Percentiles rank a stretch among this genome's conserved stretches.
Evolutionary conservation across 2,113 vertebrate genomes (phyloP).

Genomic region (Gallinago jamesoni): DNA sequence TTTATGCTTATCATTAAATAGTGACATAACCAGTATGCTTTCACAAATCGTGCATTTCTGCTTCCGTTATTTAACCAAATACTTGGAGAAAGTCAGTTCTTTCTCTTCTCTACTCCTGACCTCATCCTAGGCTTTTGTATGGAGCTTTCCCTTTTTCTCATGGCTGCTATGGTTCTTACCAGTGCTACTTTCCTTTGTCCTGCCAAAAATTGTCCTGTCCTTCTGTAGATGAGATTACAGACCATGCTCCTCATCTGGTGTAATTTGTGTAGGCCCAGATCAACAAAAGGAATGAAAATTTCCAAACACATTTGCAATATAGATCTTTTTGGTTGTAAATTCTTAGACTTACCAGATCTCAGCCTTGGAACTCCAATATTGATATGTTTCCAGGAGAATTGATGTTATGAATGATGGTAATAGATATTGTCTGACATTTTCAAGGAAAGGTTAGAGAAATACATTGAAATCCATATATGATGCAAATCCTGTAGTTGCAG

Average conservation of each 20-base stretch:
- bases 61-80: not conserved
- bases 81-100: not conserved
- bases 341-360: not conserved
- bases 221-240: not conserved
- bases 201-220: not conserved
- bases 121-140: not conserved
- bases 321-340: not conserved
- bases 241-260: not conserved
- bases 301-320: not conserved
- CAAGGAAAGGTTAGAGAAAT: not conserved
- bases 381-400: not conserved
- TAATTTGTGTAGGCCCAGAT: not conserved
- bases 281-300: not conserved
- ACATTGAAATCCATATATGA: not conserved
- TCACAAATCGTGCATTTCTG: not conserved
- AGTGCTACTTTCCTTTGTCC: not conserved
- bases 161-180: not conserved
- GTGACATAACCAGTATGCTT: not conserved
- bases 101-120: not conserved
- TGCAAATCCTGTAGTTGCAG: not conserved
- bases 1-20: not conserved
- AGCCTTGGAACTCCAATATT: not conserved
- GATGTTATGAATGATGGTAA: not conserved
- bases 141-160: not conserved
- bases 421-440: not conserved